Evolutionary conservation across 2,888 invertebrate genomes (phyloP), one percentile per base, ranked within the genome.

Genomic region (Zaprionus obscuricornis): DNA sequence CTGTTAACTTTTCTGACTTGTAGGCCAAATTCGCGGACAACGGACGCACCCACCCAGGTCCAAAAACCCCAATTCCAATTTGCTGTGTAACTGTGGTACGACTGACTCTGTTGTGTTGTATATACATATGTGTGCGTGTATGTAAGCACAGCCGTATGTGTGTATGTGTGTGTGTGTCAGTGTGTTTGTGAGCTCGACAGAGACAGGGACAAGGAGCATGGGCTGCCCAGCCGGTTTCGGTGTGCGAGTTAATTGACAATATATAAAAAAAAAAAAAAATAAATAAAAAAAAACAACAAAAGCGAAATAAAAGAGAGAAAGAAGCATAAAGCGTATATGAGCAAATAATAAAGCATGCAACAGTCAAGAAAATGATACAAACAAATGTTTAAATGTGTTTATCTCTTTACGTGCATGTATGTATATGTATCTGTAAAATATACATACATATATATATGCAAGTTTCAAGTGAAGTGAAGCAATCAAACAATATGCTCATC

Each of bases 171-270:
- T 36, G 36, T 43, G 20, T 50, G 43, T 31, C 11, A 18, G 8
- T 36, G 10, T 27, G 13, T 20, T n/a, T 24, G 4, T 34, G 24
- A 54, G 50, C 54, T 11, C 45, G 43, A 31, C 55, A 56, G 66
- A 71, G 71, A 45, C 47, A 70, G 72, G 64, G 46, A 11, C 33
- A 51, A 70, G 72, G 45, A 66, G 60, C 66, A 69, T 43, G 66
- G 71, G 71, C 66, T 69, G 71, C 69, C 51, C 68, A 77, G 81
- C 76, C 81, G 81, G 76, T 81, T 77, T 77, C 65, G 34, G 47
- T 55, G 65, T 68, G 65, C 75, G 51, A 79, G 76, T 77, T 78
- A 83, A 83, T 78, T 78, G 76, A 78, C 83, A 83, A 81, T 58
- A 68, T 33, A 39, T 7, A 54, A 55, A 69, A 62, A 37, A 49